Conservation (phyloP, 2,113 vertebrate genomes). For the Colaptes auratus region DNA sequence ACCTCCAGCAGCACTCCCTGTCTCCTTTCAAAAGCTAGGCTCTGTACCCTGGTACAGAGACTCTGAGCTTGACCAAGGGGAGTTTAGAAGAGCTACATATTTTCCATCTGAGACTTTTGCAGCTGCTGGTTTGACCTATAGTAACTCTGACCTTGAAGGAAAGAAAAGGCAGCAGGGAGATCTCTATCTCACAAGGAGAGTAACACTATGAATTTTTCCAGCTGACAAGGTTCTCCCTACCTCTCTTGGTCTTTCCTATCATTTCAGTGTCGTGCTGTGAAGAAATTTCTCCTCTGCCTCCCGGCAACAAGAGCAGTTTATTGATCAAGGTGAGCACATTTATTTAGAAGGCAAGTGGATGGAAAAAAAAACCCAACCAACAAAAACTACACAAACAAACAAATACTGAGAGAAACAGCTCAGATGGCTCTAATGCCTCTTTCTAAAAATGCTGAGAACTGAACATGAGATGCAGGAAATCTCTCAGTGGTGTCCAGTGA, state of each 20-base stretch:
- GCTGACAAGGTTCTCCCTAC: not conserved
- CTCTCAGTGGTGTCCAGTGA: no score
- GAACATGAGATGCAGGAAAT: not conserved
- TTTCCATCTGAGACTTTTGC: not conserved
- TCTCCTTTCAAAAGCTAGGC: not conserved
- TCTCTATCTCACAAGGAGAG: not conserved
- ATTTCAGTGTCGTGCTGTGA: rapidly evolving
- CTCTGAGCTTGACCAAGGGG: not conserved
- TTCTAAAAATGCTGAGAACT: not conserved
- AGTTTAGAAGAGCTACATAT: not conserved
- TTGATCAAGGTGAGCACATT: not conserved
- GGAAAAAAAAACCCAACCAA: not conserved
- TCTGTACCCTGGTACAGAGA: not conserved
- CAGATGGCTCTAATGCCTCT: not conserved
- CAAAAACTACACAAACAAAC: not conserved
- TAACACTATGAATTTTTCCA: not conserved
- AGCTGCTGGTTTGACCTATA: not conserved
- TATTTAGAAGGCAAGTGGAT: not conserved
- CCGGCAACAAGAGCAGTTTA: not conserved
- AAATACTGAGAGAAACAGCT: not conserved
- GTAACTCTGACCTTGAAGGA: not conserved
- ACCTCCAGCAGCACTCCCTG: not conserved
- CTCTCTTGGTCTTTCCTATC: not conserved
- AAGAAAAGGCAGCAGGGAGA: not conserved
- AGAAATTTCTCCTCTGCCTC: not conserved